Evolutionary conservation across 2,797 vertebrate species (phyloP).

Genomic region (Zenarchopterus dispar): DNA sequence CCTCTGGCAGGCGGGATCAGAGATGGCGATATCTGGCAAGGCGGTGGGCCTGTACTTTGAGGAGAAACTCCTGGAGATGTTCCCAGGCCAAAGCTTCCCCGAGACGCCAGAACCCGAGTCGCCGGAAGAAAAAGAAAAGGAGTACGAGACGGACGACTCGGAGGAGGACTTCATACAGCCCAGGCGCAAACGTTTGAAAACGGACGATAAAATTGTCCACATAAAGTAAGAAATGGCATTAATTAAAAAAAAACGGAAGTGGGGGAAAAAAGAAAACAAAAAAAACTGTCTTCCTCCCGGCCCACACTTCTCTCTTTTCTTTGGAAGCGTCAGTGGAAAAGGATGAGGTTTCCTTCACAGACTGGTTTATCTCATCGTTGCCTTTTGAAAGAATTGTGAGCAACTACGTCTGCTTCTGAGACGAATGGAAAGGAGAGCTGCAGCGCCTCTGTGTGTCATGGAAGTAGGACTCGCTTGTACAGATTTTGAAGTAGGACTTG

Average conservation of each 20-base stretch:
- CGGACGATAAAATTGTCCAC: slow-evolving; percentile 92
- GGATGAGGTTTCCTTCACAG: slow-evolving; percentile 66
- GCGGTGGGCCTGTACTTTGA: slow-evolving; percentile 94
- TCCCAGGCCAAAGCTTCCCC: slow-evolving; percentile 93
- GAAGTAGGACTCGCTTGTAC: slow-evolving; percentile 69
- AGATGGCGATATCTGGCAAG: slow-evolving; percentile 97
- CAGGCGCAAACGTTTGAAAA: slow-evolving; percentile 96
- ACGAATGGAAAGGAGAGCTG: slow-evolving; percentile 41
- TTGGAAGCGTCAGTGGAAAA: slow-evolving; percentile 43
- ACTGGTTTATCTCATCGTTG: slow-evolving; percentile 59
- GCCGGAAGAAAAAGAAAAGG: slow-evolving; percentile 80
- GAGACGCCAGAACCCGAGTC: slow-evolving; percentile 86
- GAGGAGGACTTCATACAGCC: slow-evolving; percentile 97
- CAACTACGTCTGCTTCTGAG: slow-evolving; percentile 42
- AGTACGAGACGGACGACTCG: slow-evolving; percentile 92
- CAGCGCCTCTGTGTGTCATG: slow-evolving; percentile 52
- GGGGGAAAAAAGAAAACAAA: slow-evolving; percentile 19
- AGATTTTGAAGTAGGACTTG: slow-evolving; percentile 72
- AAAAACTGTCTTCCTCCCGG: slow-evolving; percentile 69
- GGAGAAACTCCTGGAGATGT: slow-evolving; percentile 93
- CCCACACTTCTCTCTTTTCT: slow-evolving; percentile 40
- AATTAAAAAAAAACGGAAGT: slow-evolving; percentile 29
- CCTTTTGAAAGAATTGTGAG: slow-evolving; percentile 49
- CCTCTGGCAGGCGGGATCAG: slow-evolving; percentile 91
- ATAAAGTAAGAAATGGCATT: slow-evolving; percentile 90